Conservation (phyloP, 37 sponge, comb jelly and placozoan genomes). For the Cliona cf. orientalis region DNA sequence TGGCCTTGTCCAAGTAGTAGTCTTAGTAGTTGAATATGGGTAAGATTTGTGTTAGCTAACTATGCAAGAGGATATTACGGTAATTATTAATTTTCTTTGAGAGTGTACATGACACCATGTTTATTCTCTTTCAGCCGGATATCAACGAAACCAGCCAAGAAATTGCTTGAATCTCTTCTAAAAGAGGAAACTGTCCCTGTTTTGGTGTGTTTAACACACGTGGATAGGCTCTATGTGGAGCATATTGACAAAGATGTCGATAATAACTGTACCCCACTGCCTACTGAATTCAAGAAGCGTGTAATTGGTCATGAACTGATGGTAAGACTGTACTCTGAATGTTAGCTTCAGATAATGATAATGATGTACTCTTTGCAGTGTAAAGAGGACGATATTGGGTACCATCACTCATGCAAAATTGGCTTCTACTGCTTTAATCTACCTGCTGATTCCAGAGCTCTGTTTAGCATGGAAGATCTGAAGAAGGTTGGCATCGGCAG, state of each 20-base stretch:
- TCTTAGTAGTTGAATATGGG: conserved; percentile 76
- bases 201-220: conserved; percentile 69
- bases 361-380: conserved; percentile 1
- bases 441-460: conserved; percentile 1
- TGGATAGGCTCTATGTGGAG: conserved; percentile 65
- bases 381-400: conserved; percentile 24
- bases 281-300: not conserved
- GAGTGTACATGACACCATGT: not conserved
- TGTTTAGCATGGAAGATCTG: no score
- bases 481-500: conserved; percentile 36
- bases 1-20: conserved; percentile 51
- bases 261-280: not conserved
- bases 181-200: conserved; percentile 47
- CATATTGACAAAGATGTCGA: conserved; percentile 16
- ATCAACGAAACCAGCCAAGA: conserved; percentile 33
- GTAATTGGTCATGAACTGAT: conserved; percentile 21
- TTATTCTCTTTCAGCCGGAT: conserved; percentile 32
- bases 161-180: conserved; percentile 48
- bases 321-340: not conserved
- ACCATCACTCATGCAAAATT: conserved; percentile 2
- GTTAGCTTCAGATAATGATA: not conserved
- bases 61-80: not conserved
- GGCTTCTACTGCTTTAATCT: conserved; percentile 38
- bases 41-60: not conserved
- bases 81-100: not conserved